phyloP scores from a whole-genome alignment of 23 tunicate species.

The Pegea sp. region DNA sequence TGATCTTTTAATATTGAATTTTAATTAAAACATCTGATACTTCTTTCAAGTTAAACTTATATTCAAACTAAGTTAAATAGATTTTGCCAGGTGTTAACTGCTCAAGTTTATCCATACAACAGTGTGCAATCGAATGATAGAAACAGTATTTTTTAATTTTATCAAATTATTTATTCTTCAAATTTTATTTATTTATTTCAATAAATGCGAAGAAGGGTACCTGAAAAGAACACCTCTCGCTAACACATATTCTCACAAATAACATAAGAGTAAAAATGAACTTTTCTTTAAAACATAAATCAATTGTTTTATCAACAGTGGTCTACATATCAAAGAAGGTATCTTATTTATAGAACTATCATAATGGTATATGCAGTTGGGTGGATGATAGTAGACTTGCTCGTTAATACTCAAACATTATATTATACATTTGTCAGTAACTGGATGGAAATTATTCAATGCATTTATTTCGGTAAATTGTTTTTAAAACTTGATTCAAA shows the following conservation, averaged over 20 bases:
- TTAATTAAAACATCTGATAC: background rate
- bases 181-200: too few relatives aligned
- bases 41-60: background rate
- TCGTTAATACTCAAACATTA: constrained; percentile 9
- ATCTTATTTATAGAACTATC: constrained; percentile 4
- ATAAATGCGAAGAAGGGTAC: too few relatives aligned
- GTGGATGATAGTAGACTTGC: constrained; percentile 24
- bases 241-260: too few relatives aligned
- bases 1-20: background rate
- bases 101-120: too few relatives aligned
- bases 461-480: constrained; percentile 22
- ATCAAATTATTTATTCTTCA: too few relatives aligned
- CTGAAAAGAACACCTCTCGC: too few relatives aligned
- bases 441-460: constrained; percentile 18
- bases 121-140: too few relatives aligned
- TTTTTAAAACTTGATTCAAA: background rate
- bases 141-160: too few relatives aligned
- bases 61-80: too few relatives aligned
- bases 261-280: too few relatives aligned
- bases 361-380: constrained; percentile 8
- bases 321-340: background rate
- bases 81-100: too few relatives aligned
- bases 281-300: too few relatives aligned
- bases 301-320: constrained; percentile 14
- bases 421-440: constrained; percentile 20